Evolutionary conservation across 2,888 invertebrate genomes (phyloP).

Genomic region (Julus scandinavius): DNA sequence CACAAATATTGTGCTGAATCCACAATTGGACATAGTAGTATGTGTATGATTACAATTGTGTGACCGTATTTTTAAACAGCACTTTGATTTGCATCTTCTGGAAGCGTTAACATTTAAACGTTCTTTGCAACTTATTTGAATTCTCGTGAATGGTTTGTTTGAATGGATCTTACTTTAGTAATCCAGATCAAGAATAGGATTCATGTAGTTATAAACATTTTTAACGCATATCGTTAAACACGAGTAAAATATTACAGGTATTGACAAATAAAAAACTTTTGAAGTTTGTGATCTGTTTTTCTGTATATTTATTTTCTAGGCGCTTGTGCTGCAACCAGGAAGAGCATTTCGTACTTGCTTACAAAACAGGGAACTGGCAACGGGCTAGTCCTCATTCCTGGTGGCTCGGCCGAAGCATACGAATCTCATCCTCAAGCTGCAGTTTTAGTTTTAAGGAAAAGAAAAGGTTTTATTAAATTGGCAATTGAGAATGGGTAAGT

Average conservation of each 20-base stretch:
- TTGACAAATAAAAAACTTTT: too few species aligned
- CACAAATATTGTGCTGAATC: not conserved
- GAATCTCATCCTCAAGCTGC: not conserved
- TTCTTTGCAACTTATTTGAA: too few species aligned
- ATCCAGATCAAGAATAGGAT: too few species aligned
- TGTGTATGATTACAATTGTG: not conserved
- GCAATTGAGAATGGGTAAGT: constrained; percentile 46
- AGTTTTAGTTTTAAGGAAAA: constrained; percentile 26
- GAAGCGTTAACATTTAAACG: too few species aligned
- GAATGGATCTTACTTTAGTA: too few species aligned
- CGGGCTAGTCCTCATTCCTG: constrained; percentile 3
- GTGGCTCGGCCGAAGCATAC: not conserved
- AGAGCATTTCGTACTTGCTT: not conserved
- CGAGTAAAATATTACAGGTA: too few species aligned
- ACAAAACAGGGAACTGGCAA: constrained; percentile 37
- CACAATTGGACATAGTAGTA: not conserved
- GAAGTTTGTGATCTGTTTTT: not conserved
- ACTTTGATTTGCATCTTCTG: too few species aligned
- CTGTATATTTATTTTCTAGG: not conserved
- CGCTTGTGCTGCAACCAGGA: not conserved
- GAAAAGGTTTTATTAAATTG: constrained; percentile 43
- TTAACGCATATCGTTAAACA: not conserved
- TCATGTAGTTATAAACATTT: not conserved
- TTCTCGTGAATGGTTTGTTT: not conserved
- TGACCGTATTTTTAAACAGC: too few species aligned